Evolutionary conservation across 2,113 vertebrate species (phyloP), one percentile per base, ranked within the genome.

Genomic region (Mionectes macconnelli): DNA sequence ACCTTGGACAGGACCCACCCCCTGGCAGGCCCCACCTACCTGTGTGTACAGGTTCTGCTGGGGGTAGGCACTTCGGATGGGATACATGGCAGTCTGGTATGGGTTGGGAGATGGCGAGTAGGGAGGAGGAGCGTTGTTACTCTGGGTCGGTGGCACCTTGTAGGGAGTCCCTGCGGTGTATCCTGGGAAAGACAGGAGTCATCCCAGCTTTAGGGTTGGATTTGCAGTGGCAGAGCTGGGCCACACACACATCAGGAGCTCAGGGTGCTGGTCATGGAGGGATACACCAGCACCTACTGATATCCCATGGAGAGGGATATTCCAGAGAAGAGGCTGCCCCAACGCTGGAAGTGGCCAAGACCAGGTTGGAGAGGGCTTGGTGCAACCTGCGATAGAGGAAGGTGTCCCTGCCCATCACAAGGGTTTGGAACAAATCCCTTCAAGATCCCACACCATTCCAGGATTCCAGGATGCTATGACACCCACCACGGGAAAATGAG

Each of bases 51-150:
- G 96, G 98, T 99, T 99, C 98, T 99, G 99, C 98, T 99, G 99
- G 86, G 99, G 99, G 94, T 99, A 99, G 99, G 99, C 99, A 99
- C 99, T 99, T 99, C 99, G 98, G 98, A 99, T 99, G 80, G 99
- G 99, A 98, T 99, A 99, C 99, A 99, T 99, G 66, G 99, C 99
- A 40, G 99, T 99, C 23, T 98, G 99, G 97, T 99, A 99, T 2
- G 99, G 99, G 78, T 98, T 99, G 4, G 99, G 99, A 44, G 99
- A 99, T 0, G 99, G 99, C 76, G 99, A 99, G 97, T 99, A 99
- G 47, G 99, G 99, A 69, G 99, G 99, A 28, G 99, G 99, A 24
- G 99, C 99, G 86, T 98, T 99, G 95, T 99, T 99, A 81, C 98
- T 99, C 98, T 99, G 99, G 96, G 98, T 98, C 7, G 99, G 99